phyloP scores from a whole-genome alignment of 2,113 vertebrate species.

The Eulemur rufifrons region DNA sequence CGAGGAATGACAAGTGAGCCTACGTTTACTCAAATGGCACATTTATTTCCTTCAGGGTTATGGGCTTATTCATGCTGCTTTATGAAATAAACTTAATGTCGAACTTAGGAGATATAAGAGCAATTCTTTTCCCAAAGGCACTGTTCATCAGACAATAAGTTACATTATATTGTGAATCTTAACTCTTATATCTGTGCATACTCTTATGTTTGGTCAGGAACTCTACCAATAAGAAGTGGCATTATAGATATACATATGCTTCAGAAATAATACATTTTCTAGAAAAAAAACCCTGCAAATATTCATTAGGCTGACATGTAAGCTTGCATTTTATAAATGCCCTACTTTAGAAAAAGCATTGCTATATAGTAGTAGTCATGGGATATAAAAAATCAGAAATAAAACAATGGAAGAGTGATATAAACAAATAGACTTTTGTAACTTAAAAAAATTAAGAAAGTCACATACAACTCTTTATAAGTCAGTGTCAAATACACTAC shows the following conservation, averaged over 20 bases:
- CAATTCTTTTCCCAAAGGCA: not conserved
- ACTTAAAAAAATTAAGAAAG: not conserved
- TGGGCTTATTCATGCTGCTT: slow-evolving; percentile 20
- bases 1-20: not conserved
- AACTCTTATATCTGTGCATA: not conserved
- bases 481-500: not conserved
- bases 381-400: not conserved
- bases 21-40: not conserved
- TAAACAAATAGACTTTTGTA: not conserved
- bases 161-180: not conserved
- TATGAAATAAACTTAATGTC: slow-evolving; percentile 48
- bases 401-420: not conserved
- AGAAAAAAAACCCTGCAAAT: not conserved
- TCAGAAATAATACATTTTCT: slow-evolving; percentile 18
- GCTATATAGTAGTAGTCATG: not conserved
- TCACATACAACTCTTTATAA: slow-evolving; percentile 9
- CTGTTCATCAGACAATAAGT: not conserved
- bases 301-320: not conserved
- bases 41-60: slow-evolving; percentile 32
- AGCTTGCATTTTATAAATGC: slow-evolving; percentile 27
- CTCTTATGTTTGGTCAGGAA: not conserved
- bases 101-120: not conserved
- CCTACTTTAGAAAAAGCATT: not conserved
- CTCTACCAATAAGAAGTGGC: not conserved
- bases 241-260: not conserved